Conservation (phyloP, 2,888 invertebrate genomes). For the Sabellastarte sp. region DNA sequence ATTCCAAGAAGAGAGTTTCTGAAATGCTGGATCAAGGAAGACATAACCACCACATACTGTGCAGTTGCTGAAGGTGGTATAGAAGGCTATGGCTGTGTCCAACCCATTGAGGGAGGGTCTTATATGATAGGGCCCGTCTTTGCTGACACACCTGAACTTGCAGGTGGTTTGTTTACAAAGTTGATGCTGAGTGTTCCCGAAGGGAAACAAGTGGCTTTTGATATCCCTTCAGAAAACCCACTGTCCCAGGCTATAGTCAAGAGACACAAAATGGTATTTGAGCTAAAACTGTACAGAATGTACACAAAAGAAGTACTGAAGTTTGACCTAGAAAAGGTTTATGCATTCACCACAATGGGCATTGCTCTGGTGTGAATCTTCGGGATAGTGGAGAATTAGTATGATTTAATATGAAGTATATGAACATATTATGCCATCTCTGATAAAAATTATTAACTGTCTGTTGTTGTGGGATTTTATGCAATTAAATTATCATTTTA, state of each 20-base stretch:
- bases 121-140: not conserved
- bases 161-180: not conserved
- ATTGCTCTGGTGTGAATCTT: not conserved
- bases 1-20: not conserved
- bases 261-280: not conserved
- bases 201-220: not conserved
- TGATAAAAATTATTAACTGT: too few species aligned
- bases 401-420: too few species aligned
- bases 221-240: not conserved
- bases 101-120: not conserved
- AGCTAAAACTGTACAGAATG: not conserved
- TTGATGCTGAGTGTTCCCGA: not conserved
- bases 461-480: too few species aligned
- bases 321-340: not conserved
- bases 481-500: too few species aligned
- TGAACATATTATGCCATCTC: too few species aligned
- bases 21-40: not conserved
- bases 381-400: too few species aligned
- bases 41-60: not conserved
- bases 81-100: not conserved
- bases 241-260: not conserved
- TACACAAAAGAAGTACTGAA: not conserved
- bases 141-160: not conserved
- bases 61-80: not conserved
- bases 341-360: not conserved